These are phyloP conservation scores for Acrocyrtus sp. DNA, from an alignment of 2,888 invertebrate species.

Conservation along the genomic window DNA sequence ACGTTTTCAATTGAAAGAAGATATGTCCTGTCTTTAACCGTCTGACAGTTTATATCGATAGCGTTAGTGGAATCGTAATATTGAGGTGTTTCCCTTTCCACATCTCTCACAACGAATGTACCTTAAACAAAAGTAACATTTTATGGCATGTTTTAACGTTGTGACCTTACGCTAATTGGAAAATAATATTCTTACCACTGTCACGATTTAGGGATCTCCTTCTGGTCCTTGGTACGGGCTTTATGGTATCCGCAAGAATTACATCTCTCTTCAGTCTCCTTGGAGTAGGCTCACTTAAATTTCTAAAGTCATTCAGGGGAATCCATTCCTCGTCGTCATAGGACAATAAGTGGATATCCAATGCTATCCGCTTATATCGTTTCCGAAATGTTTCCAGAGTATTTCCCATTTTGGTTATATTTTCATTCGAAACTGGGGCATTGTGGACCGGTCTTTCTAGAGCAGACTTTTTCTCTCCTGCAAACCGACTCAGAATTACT, in stretches of 20 bases:
- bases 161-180: background rate
- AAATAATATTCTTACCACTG: constrained; percentile 1
- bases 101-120: constrained; percentile 27
- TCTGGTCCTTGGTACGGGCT: constrained; percentile 6
- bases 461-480: background rate
- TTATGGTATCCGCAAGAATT: constrained; percentile 4
- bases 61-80: constrained; percentile 23
- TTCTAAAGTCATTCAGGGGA: too few relatives aligned
- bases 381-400: too few relatives aligned
- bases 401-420: too few relatives aligned
- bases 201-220: constrained; percentile 27
- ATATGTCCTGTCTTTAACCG: constrained; percentile 8
- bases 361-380: too few relatives aligned
- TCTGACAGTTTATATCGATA: constrained; percentile 32
- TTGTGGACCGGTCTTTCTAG: background rate
- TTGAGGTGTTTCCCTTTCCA: constrained; percentile 22
- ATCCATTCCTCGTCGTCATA: too few relatives aligned
- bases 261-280: constrained; percentile 3
- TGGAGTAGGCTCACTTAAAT: too few relatives aligned
- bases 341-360: too few relatives aligned
- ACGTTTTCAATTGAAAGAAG: constrained; percentile 45
- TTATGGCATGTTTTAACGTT: too few relatives aligned
- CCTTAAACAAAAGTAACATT: constrained; percentile 25
- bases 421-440: too few relatives aligned
- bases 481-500: too few relatives aligned